Base-by-base conservation (phyloP, 2,797 vertebrate species). In the Pterois miles region DNA sequence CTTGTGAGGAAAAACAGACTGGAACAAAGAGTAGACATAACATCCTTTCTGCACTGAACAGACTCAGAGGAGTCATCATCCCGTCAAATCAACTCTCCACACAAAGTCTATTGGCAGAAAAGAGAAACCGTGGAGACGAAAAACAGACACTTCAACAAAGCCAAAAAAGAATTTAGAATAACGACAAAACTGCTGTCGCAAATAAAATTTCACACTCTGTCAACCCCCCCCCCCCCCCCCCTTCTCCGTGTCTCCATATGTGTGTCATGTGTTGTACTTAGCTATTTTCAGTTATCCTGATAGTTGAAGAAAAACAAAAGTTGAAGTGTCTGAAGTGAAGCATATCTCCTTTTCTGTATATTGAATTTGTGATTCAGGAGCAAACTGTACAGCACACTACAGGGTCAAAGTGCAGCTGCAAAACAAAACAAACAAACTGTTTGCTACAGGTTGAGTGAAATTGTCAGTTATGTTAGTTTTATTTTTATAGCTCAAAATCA, bases 21-120 rank as follows among this genome's bases (percentile, higher is more conserved):
- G 53, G 54, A 50, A 52, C 70, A 65, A 60, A 65, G 48, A 70
- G 81, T 83, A 91, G 87, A 91, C 90, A 89, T 78, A 89, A 88
- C 84, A 91, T 91, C 89, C 85, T 91, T 68, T 83, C 79, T 78
- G 75, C 13, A 8, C n/a, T 33, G 68, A 91, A 73, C 71, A 73
- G 82, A 88, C 81, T 85, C 53, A 10, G 64, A 90, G 81, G 81
- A 86, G 89, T 83, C 86, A 81, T 88, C 84, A 64, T 65, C 59
- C 58, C 50, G 38, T 85, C 80, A 78, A 85, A 86, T 83, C 78
- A 88, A 72, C 59, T 82, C 50, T 64, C 65, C 11, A 12, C 76
- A 72, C 78, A 90, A 85, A 85, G 66, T 75, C 31, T 70, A 36
- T 52, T 57, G 75, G 73, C 48, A 68, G 63, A 58, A 20, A 57